Conservation (phyloP, 2,888 invertebrate genomes). For the Clistopyga incitator region DNA sequence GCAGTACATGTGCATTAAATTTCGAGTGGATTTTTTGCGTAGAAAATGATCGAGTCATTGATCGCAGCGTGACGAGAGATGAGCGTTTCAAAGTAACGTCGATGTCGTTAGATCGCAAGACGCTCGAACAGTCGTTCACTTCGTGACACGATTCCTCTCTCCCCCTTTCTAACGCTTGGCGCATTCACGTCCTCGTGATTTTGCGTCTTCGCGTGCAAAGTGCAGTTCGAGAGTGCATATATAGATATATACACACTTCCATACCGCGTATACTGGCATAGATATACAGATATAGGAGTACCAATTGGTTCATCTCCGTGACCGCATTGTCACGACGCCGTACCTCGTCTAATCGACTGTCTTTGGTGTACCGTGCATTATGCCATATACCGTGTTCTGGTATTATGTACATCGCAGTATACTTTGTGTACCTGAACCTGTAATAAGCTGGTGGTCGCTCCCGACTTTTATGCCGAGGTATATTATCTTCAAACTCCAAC, state of each 20-base stretch:
- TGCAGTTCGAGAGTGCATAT: slow-evolving; percentile 26
- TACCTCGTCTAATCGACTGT: slow-evolving; percentile 43
- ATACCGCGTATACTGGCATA: background rate
- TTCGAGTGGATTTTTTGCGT: too few relatives aligned
- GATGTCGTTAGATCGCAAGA: background rate
- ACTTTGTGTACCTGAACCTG: slow-evolving; percentile 12
- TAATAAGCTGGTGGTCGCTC: slow-evolving; percentile 36
- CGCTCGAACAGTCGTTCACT: slow-evolving; percentile 17
- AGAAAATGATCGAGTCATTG: slow-evolving; percentile 29
- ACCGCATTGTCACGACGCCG: slow-evolving; percentile 67
- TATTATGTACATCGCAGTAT: too few relatives aligned
- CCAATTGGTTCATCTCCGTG: slow-evolving; percentile 61
- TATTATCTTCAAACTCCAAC: background rate
- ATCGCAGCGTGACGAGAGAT: background rate
- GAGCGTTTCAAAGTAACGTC: background rate
- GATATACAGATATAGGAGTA: slow-evolving; percentile 35
- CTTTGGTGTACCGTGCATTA: slow-evolving; percentile 1
- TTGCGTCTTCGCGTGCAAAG: slow-evolving; percentile 53
- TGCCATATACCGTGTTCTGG: background rate
- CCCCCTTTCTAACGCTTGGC: slow-evolving; percentile 44
- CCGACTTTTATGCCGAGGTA: slow-evolving; percentile 17
- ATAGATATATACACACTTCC: background rate
- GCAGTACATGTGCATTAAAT: too few relatives aligned
- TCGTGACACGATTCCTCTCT: slow-evolving; percentile 54
- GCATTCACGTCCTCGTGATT: slow-evolving; percentile 41